Evolutionary conservation across 2,888 invertebrate genomes (phyloP).

Genomic region (Acleris cristana): DNA sequence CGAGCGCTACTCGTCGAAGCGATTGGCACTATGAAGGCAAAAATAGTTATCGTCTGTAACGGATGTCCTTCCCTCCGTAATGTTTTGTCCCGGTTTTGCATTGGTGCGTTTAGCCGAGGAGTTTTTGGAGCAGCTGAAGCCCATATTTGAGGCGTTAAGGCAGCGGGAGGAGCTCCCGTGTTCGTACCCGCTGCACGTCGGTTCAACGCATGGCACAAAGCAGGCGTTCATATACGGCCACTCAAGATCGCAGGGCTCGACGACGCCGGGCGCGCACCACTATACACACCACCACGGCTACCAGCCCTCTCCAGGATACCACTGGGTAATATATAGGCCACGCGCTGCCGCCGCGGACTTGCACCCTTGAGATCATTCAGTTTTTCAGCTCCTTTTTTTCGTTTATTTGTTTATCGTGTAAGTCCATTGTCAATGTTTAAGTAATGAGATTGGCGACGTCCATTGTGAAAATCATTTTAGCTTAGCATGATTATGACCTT

Average conservation of each 20-base stretch:
- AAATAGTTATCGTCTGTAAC: conserved; percentile 54
- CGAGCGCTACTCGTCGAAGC: conserved; percentile 66
- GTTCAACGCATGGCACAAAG: conserved; percentile 86
- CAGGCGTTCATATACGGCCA: conserved; percentile 85
- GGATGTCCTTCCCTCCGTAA: conserved; percentile 66
- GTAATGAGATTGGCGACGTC: conserved; percentile 49
- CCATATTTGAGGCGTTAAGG: conserved; percentile 96
- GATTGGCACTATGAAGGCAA: conserved; percentile 82
- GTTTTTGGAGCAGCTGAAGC: conserved; percentile 97
- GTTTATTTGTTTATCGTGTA: conserved; percentile 58
- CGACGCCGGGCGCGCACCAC: conserved; percentile 86
- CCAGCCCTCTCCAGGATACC: conserved; percentile 88
- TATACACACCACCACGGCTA: conserved; percentile 87
- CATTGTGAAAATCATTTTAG: conserved; percentile 52
- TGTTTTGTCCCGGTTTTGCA: conserved; percentile 76
- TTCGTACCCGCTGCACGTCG: conserved; percentile 95
- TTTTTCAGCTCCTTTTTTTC: conserved; percentile 55
- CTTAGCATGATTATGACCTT: conserved; percentile 59
- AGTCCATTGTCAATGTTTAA: conserved; percentile 58
- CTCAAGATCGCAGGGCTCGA: conserved; percentile 85
- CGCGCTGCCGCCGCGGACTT: conserved; percentile 64
- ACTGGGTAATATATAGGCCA: conserved; percentile 87
- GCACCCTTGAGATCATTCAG: conserved; percentile 52
- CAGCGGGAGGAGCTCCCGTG: conserved; percentile 95
- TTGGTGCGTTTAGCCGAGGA: conserved; percentile 91